Evolutionary conservation across 1,140 invertebrate species (phyloP).

Genomic region (Camponotus vicinus): DNA sequence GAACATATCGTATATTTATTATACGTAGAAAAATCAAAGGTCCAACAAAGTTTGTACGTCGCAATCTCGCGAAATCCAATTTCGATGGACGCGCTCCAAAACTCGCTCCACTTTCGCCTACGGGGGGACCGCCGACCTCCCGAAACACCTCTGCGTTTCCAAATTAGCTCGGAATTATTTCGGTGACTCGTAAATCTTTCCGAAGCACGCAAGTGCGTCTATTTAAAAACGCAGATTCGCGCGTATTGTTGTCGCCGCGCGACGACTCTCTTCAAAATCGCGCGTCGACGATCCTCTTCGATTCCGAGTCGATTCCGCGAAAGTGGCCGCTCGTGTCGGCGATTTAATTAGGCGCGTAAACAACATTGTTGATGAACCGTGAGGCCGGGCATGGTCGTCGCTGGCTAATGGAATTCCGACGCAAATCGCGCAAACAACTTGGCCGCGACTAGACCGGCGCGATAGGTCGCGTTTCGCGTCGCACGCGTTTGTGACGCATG

Average conservation of each 20-base stretch:
- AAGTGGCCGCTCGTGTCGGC: background rate
- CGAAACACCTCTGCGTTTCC: slow-evolving; percentile 28
- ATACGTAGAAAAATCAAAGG: background rate
- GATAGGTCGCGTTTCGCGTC: slow-evolving; percentile 4
- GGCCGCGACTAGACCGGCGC: background rate
- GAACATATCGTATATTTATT: too few species aligned
- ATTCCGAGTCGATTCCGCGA: background rate
- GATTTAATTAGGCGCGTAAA: slow-evolving; percentile 20
- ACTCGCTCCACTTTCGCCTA: slow-evolving; percentile 40
- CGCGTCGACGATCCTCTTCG: too few species aligned
- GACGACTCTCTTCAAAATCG: too few species aligned
- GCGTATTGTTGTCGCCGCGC: background rate
- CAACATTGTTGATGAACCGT: slow-evolving; percentile 28
- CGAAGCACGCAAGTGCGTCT: background rate
- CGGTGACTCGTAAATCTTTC: slow-evolving; percentile 44
- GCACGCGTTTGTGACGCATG: background rate
- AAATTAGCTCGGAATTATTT: slow-evolving; percentile 52
- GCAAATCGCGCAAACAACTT: slow-evolving; percentile 26
- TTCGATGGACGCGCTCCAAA: slow-evolving; percentile 39
- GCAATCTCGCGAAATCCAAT: slow-evolving; percentile 48
- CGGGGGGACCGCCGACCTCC: slow-evolving; percentile 9
- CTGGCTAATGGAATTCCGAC: slow-evolving; percentile 21
- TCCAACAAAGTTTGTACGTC: background rate
- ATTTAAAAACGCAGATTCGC: background rate
- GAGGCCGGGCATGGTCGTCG: background rate